A percentile compares a stretch with the other conserved stretches of the same genome.
These are phyloP conservation scores for Anthoscopus minutus DNA, from an alignment of 2,113 vertebrate genomes.

Conservation along the genomic window DNA sequence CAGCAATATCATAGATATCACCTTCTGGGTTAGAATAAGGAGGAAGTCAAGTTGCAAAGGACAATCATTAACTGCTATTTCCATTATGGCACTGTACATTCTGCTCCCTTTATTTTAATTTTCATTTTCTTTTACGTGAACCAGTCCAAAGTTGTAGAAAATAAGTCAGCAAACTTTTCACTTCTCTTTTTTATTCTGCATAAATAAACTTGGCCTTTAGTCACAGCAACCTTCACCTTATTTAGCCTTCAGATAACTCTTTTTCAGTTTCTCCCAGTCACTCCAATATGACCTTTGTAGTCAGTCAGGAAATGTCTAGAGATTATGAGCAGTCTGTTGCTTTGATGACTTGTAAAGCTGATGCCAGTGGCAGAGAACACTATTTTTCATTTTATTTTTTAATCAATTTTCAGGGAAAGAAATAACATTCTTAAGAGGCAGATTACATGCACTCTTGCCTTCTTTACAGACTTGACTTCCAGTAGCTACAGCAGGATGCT, in stretches of 20 bases:
- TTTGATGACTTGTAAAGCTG: neutral
- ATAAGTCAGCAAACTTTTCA: neutral
- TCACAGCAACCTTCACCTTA: neutral
- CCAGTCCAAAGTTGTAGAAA: neutral
- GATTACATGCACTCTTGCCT: neutral
- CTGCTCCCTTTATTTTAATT: neutral
- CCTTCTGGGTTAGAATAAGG: neutral
- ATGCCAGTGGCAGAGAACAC: neutral
- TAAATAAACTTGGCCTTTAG: constrained; percentile 47
- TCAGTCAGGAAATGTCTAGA: constrained; percentile 12
- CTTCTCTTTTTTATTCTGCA: neutral
- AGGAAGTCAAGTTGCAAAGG: neutral
- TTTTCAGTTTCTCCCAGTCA: neutral
- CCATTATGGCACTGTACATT: neutral
- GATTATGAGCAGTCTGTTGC: neutral
- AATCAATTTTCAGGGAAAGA: neutral
- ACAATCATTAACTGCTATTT: neutral
- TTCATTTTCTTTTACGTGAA: neutral
- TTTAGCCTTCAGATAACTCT: neutral
- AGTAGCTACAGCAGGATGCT: neutral
- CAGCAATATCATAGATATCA: neutral
- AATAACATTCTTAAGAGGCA: neutral
- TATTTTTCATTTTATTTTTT: neutral
- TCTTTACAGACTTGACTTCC: neutral
- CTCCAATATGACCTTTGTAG: neutral